These are phyloP conservation scores for Barypeithes pellucidus DNA, from an alignment of 2,888 invertebrate species.

Conservation along the genomic window DNA sequence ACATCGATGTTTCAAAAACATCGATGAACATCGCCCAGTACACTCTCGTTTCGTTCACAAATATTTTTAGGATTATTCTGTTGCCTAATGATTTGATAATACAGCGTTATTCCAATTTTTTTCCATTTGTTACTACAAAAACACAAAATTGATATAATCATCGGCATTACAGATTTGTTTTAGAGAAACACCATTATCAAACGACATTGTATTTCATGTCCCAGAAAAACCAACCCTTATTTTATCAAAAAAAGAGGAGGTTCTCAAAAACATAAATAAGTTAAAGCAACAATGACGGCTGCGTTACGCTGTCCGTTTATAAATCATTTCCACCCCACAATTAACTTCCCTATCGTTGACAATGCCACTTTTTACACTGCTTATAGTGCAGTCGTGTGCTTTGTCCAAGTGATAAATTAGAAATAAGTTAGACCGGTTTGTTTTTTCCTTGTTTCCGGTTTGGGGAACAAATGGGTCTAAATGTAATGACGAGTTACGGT, in stretches of 20 bases:
- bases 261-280: constrained; percentile 29
- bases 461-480: constrained; percentile 10
- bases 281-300: constrained; percentile 27
- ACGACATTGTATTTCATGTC: no score
- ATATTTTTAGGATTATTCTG: no score
- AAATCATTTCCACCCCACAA: constrained; percentile 35
- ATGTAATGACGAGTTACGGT: constrained; percentile 15
- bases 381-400: constrained; percentile 25
- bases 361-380: constrained; percentile 33
- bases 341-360: constrained; percentile 34
- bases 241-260: constrained; percentile 27
- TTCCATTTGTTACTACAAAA: no score
- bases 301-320: constrained; percentile 26
- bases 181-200: no score
- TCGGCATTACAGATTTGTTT: no score
- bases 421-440: constrained; percentile 33
- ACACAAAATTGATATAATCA: no score
- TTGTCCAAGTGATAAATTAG: constrained; percentile 34
- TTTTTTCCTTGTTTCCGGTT: constrained; percentile 36
- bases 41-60: no score
- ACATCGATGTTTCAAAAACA: no score
- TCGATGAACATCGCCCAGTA: no score
- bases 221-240: neutral
- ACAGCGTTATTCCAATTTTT: no score
- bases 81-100: no score